A percentile compares a stretch with the other conserved stretches of the same genome.
Evolutionary conservation across 2,113 vertebrate genomes (phyloP).

Genomic region (Prunella himalayana): DNA sequence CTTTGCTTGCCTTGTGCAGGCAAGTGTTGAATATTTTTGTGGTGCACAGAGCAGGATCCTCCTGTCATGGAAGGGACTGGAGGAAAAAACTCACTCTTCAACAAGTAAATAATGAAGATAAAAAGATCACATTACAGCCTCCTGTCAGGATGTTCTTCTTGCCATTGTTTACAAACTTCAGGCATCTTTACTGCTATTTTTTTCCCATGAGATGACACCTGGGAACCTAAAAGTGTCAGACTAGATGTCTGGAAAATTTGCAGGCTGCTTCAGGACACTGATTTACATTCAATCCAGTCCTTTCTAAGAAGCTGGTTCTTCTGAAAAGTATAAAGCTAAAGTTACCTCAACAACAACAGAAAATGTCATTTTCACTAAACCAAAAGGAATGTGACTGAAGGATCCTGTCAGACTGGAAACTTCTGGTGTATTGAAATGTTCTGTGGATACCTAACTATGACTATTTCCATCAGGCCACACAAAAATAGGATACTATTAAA

Average conservation of each 20-base stretch:
- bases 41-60: background rate
- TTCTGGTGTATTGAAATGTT: background rate
- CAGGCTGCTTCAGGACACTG: conserved; percentile 23
- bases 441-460: background rate
- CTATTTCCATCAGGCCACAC: background rate
- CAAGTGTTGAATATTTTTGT: background rate
- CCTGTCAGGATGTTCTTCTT: conserved; percentile 37
- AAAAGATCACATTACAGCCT: conserved; percentile 33
- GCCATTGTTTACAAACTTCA: conserved; percentile 50
- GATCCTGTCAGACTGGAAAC: background rate
- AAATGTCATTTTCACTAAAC: conserved; percentile 8
- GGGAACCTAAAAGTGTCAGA: conserved; percentile 30
- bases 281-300: conserved; percentile 8
- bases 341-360: background rate
- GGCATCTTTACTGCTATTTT: conserved; percentile 21
- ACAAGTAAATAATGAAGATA: conserved; percentile 30
- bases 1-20: rapidly evolving
- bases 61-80: background rate
- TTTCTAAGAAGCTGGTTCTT: conserved; percentile 23
- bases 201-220: conserved; percentile 4
- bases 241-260: conserved; percentile 43
- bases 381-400: background rate
- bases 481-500: background rate
- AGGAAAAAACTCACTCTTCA: background rate
- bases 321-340: background rate